Conservation (phyloP, 2,797 vertebrate genomes). For the Crocidura indochinensis region DNA sequence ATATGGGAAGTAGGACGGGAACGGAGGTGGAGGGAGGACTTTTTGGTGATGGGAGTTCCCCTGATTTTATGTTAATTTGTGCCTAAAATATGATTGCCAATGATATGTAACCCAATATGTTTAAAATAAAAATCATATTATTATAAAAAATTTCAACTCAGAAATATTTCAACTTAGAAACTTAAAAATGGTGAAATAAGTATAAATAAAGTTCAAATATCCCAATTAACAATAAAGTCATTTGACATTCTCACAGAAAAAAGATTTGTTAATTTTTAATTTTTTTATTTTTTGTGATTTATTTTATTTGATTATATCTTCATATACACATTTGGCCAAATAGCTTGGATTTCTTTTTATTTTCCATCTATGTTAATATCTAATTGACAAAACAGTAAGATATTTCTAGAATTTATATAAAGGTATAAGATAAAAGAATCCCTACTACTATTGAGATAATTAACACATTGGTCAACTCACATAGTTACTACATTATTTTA, state of each 20-base stretch:
- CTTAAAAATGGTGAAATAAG: background rate
- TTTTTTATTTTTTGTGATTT: constrained; percentile 5
- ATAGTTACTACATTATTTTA: background rate
- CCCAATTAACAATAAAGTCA: background rate
- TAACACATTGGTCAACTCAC: background rate
- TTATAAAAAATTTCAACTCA: background rate
- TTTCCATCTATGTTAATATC: background rate
- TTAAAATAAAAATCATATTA: too few relatives aligned
- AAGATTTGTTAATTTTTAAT: background rate
- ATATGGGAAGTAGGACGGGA: too few relatives aligned
- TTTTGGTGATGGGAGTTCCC: too few relatives aligned
- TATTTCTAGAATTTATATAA: background rate
- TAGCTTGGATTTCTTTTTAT: constrained; percentile 28
- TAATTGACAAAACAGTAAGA: background rate
- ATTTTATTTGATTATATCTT: constrained; percentile 9
- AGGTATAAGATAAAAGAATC: background rate
- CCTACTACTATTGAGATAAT: background rate
- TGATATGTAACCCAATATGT: too few relatives aligned
- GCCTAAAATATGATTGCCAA: too few relatives aligned
- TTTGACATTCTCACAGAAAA: constrained; percentile 21
- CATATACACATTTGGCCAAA: background rate
- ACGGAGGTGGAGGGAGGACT: too few relatives aligned
- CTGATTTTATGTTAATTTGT: too few relatives aligned
- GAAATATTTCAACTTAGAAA: background rate
- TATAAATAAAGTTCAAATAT: constrained; percentile 10